Conservation (phyloP, 2,888 invertebrate genomes). For the Dasysyrphus tricinctus region DNA sequence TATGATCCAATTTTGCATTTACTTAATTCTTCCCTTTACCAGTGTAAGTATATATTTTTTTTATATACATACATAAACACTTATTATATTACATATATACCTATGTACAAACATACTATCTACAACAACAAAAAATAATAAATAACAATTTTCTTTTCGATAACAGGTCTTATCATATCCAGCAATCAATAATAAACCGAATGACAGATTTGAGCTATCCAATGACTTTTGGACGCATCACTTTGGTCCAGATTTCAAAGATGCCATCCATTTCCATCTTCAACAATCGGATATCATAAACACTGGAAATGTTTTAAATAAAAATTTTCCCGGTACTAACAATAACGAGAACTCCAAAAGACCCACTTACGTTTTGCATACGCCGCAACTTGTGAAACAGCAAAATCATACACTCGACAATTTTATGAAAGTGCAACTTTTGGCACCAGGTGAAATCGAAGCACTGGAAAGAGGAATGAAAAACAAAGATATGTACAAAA, state of each 20-base stretch:
- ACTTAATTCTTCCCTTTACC: constrained; percentile 41
- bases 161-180: constrained; percentile 57
- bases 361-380: constrained; percentile 42
- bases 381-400: constrained; percentile 1
- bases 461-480: constrained; percentile 50
- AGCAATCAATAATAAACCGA: constrained; percentile 2
- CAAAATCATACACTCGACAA: constrained; percentile 2
- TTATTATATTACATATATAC: neutral
- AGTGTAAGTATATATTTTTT: constrained; percentile 55
- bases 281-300: constrained; percentile 61
- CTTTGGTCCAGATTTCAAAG: constrained; percentile 80
- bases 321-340: neutral
- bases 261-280: constrained; percentile 80
- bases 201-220: constrained; percentile 28
- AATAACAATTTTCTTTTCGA: neutral
- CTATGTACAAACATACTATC: neutral
- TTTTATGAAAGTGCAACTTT: constrained; percentile 55
- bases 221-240: constrained; percentile 80
- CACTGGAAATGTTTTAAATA: constrained; percentile 24
- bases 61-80: neutral
- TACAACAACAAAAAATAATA: neutral
- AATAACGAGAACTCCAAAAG: constrained; percentile 33
- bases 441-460: constrained; percentile 50
- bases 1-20: constrained; percentile 49
- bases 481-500: constrained; percentile 29